Percentiles rank a stretch among this genome's conserved stretches.
These are phyloP conservation scores for Brachionus sp. DNA, from an alignment of 1,140 invertebrate species.

Conservation along the genomic window DNA sequence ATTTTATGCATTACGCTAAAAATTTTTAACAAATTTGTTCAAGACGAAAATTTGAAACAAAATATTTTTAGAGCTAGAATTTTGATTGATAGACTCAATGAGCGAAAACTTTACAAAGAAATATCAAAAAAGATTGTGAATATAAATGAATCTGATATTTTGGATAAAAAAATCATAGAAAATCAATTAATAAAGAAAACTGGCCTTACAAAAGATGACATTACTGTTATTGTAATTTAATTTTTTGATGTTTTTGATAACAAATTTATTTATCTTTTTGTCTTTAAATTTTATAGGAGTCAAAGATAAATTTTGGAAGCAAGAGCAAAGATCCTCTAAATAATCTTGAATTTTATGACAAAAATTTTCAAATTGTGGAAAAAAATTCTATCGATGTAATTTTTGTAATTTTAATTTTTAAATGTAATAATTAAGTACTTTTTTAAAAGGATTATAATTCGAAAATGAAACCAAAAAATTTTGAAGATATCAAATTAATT, in stretches of 20 bases:
- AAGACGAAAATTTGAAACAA: neutral
- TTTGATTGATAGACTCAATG: neutral
- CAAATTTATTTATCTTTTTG: neutral
- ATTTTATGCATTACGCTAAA: neutral
- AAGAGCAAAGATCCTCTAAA: neutral
- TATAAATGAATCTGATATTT: neutral
- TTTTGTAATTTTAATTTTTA: neutral
- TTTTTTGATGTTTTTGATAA: too few relatives aligned
- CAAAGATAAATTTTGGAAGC: neutral
- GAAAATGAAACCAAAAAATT: neutral
- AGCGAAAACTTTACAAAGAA: slow-evolving; percentile 3
- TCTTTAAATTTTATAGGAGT: neutral
- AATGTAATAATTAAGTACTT: too few relatives aligned
- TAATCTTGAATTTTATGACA: slow-evolving; percentile 8
- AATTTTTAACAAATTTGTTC: neutral
- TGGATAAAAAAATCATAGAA: neutral
- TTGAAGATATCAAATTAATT: neutral
- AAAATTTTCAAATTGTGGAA: neutral
- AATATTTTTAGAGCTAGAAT: neutral
- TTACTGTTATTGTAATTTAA: neutral
- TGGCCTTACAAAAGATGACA: neutral
- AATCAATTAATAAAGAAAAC: neutral
- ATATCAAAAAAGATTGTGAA: neutral
- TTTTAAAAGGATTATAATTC: neutral
- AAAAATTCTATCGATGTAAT: neutral